Base-by-base conservation (phyloP, 2,888 invertebrate species). In the Drosophila antonietae region DNA sequence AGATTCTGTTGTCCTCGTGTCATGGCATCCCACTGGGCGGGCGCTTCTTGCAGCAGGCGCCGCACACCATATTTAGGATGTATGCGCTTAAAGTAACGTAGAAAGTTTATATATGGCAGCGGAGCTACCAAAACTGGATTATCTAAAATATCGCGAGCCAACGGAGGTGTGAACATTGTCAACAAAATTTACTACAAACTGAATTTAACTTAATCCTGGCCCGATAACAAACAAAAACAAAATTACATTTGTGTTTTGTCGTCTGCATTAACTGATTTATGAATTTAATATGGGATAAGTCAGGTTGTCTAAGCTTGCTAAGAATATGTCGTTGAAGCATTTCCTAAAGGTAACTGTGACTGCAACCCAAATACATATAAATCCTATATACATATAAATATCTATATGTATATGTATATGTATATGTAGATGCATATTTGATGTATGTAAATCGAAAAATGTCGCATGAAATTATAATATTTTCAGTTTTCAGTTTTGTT, bases 51-150 rank as follows among this genome's bases (percentile, higher is more conserved):
- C 20, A 83, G 41, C 28, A 83, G 14, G 6, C 70, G 70, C 1
- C 51, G 47, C 8, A 68, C 0, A 1, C 65, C 61, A 52, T 31
- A 74, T 0, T 33, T 39, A 0, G 55, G 75, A 70, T 73, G 55
- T 5, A 58, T 39, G 0, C 70, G 70, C 46, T 78, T 76, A 0
- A 77, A 66, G 31, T 58, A 82, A 6, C 85, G 78, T 12, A 83
- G 51, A 31, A 84, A 83, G 46, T 83, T 83, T 0, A 83, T 20
- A 35, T 82, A 83, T 0, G 82, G 73, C 7, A 78, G 46, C 1
- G 68, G 69, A 2, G 76, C 68, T 7, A 83, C 73, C 59, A 73
- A 18, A 6, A 37, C 2, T 0, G 81, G 82, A 12, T 20, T n/a
- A 33, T 76, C 74, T 1, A 71, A 35, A 35, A 80, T 66, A 2